Percentiles rank a stretch among this genome's conserved stretches.
Evolutionary conservation across 2,113 vertebrate genomes (phyloP).

Genomic region (Odobenus rosmarus): DNA sequence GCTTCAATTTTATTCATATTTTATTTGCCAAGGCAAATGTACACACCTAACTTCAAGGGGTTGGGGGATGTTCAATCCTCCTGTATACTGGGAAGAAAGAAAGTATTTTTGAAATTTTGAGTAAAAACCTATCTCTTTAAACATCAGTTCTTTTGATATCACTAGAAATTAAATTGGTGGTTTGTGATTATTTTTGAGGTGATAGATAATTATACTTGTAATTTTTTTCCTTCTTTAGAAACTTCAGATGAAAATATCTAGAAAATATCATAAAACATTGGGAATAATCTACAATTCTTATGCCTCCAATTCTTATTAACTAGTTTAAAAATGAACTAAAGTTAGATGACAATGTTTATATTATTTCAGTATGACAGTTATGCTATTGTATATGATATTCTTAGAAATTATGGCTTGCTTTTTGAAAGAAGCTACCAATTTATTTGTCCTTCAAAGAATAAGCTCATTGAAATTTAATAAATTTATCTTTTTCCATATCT

Average conservation of each 20-base stretch:
- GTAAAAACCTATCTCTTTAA: not conserved
- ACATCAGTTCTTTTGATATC: not conserved
- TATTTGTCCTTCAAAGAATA: conserved; percentile 30
- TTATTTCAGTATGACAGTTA: conserved; percentile 24
- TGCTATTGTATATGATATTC: not conserved
- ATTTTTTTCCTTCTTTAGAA: conserved; percentile 20
- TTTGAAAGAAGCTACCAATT: conserved; percentile 45
- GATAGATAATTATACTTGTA: not conserved
- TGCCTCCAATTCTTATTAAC: not conserved
- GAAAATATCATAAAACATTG: not conserved
- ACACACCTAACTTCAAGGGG: not conserved
- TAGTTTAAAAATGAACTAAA: not conserved
- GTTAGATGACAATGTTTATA: conserved; percentile 12
- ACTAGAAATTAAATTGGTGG: not conserved
- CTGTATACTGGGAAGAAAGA: not conserved
- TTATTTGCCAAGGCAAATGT: not conserved
- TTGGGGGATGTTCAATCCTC: not conserved
- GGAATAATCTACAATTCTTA: not conserved
- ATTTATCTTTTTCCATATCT: not conserved
- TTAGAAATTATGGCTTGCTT: not conserved
- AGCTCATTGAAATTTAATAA: conserved; percentile 21
- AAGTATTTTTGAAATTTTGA: not conserved
- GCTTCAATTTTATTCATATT: not conserved
- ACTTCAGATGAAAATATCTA: not conserved
- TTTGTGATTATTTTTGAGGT: not conserved